These are phyloP conservation scores for Daubentonia madagascariensis DNA, from an alignment of 2,113 vertebrate species.

Conservation along the genomic window DNA sequence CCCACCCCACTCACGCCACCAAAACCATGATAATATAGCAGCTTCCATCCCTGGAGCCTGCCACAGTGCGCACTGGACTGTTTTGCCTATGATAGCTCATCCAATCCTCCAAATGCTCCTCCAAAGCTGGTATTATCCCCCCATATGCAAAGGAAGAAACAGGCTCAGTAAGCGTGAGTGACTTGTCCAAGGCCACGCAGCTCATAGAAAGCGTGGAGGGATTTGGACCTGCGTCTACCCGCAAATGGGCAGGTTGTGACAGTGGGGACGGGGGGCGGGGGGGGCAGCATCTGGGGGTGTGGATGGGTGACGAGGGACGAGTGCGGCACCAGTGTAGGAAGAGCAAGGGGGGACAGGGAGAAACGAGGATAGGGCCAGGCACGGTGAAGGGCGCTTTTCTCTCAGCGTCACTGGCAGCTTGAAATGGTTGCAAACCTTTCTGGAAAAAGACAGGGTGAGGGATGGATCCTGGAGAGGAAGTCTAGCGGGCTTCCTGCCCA, in stretches of 20 bases:
- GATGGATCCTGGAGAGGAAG: background rate
- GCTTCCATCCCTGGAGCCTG: too few relatives aligned
- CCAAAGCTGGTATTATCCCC: background rate
- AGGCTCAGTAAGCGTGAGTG: background rate
- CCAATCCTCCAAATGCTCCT: background rate
- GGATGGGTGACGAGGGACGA: background rate
- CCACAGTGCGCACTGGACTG: background rate
- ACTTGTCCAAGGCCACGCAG: background rate
- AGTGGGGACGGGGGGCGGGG: too few relatives aligned
- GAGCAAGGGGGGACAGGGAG: background rate
- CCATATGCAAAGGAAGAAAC: background rate
- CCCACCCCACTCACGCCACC: background rate
- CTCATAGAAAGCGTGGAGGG: background rate
- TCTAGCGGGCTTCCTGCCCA: background rate
- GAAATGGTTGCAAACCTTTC: background rate
- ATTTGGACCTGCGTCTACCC: background rate
- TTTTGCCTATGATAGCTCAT: background rate
- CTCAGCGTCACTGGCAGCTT: background rate
- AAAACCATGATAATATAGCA: too few relatives aligned
- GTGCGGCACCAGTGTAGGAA: rapidly evolving
- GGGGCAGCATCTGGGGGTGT: background rate
- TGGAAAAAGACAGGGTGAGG: background rate
- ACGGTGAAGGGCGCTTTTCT: rapidly evolving
- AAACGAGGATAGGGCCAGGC: background rate
- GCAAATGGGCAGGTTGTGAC: background rate